Conservation (phyloP, 2,888 invertebrate species). For the Zygaena filipendulae region DNA sequence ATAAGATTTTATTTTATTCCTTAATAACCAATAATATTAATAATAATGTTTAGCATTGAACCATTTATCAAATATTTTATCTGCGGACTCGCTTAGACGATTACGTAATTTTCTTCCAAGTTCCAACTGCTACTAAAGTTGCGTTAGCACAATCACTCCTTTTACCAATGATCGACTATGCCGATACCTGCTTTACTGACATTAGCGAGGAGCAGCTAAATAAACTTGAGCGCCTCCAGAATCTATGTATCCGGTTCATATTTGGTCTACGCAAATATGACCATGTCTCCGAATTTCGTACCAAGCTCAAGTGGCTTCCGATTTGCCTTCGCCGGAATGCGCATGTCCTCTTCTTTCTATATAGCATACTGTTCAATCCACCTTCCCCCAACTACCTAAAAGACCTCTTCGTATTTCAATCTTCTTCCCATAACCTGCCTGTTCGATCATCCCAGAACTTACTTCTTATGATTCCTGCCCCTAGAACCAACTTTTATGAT, state of each 20-base stretch:
- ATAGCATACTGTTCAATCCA: constrained; percentile 2
- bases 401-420: too few species aligned
- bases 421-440: too few species aligned
- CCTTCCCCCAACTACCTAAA: neutral
- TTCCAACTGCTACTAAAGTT: constrained; percentile 3
- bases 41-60: too few species aligned
- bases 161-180: constrained; percentile 3
- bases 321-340: constrained; percentile 2
- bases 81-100: neutral
- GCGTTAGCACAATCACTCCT: constrained; percentile 2
- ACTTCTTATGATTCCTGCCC: too few species aligned
- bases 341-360: constrained; percentile 1
- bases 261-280: constrained; percentile 4
- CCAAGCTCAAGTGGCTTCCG: constrained; percentile 4
- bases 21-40: too few species aligned
- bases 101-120: constrained; percentile 1
- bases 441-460: too few species aligned
- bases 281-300: neutral
- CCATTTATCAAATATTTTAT: too few species aligned
- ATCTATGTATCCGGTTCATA: constrained; percentile 1
- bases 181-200: constrained; percentile 1
- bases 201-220: constrained; percentile 2
- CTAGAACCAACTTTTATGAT: constrained; percentile 1
- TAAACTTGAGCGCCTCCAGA: constrained; percentile 5
- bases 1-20: too few species aligned